phyloP scores from a whole-genome alignment of 2,113 vertebrate genomes.

The Charadrius vociferus region DNA sequence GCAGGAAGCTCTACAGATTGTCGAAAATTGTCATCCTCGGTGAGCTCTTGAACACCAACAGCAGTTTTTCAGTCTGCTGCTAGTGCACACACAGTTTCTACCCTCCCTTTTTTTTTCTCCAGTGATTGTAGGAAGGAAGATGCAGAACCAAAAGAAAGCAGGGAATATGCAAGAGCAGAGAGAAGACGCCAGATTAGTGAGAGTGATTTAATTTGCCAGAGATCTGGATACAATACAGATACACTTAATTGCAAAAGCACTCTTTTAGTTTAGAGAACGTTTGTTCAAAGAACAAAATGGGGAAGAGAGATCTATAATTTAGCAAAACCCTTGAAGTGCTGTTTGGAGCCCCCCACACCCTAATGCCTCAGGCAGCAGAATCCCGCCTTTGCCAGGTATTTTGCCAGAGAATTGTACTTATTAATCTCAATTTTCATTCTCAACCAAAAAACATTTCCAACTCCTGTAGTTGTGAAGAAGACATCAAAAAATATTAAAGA shows the following conservation, averaged over 20 bases:
- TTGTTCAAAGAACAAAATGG: not conserved
- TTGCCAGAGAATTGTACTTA: not conserved
- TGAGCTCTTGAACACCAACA: not conserved
- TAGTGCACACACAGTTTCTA: not conserved
- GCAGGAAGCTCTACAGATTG: not conserved
- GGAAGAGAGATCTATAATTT: not conserved
- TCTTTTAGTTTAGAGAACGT: not conserved
- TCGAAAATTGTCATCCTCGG: not conserved
- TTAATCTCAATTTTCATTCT: not conserved
- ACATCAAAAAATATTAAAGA: not conserved
- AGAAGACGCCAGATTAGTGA: not conserved
- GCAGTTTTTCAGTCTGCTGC: not conserved
- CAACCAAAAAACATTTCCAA: not conserved
- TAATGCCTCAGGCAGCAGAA: not conserved
- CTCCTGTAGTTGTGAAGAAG: not conserved
- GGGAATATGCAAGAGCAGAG: not conserved
- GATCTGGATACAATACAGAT: not conserved
- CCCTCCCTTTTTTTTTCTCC: not conserved
- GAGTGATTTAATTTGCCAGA: not conserved
- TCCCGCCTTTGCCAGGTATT: not conserved
- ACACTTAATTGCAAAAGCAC: not conserved
- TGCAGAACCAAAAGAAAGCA: not conserved
- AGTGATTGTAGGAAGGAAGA: not conserved
- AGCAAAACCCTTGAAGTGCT: not conserved
- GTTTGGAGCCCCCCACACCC: not conserved